These are phyloP conservation scores for Heliconius nattereri DNA, from an alignment of 1,140 invertebrate species.

Conservation along the genomic window DNA sequence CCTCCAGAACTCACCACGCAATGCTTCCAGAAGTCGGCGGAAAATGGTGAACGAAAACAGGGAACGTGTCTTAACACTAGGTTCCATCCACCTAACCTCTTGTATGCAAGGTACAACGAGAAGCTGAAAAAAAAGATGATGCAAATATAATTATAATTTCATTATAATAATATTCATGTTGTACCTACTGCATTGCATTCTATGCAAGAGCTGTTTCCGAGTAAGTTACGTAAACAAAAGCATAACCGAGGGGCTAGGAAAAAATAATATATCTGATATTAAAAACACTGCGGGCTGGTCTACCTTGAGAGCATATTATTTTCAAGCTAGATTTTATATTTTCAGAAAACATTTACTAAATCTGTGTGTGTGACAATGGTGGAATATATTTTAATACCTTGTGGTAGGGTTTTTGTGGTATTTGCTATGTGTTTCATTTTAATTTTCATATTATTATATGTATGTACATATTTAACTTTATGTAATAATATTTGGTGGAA, in stretches of 20 bases:
- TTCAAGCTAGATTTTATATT: conserved; percentile 3
- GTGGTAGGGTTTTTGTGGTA: background rate
- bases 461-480: too few species aligned
- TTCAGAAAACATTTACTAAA: conserved; percentile 1
- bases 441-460: background rate
- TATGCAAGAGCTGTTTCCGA: background rate
- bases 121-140: too few species aligned
- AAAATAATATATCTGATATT: conserved; percentile 8
- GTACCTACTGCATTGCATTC: background rate
- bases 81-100: too few species aligned
- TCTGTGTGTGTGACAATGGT: conserved; percentile 4
- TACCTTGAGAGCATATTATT: conserved; percentile 9
- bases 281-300: conserved; percentile 9
- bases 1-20: background rate
- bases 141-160: background rate
- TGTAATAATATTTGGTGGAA: too few species aligned
- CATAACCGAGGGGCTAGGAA: background rate
- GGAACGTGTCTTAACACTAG: too few species aligned
- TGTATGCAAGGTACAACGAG: too few species aligned
- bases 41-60: too few species aligned
- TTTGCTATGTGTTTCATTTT: background rate
- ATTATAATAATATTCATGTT: background rate
- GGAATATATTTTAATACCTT: background rate
- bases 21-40: background rate
- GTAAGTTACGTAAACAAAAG: conserved; percentile 3